A percentile compares a stretch with the other conserved stretches of the same genome.
phyloP scores from a whole-genome alignment of 1,140 invertebrate genomes.

The Aphis craccivora region DNA sequence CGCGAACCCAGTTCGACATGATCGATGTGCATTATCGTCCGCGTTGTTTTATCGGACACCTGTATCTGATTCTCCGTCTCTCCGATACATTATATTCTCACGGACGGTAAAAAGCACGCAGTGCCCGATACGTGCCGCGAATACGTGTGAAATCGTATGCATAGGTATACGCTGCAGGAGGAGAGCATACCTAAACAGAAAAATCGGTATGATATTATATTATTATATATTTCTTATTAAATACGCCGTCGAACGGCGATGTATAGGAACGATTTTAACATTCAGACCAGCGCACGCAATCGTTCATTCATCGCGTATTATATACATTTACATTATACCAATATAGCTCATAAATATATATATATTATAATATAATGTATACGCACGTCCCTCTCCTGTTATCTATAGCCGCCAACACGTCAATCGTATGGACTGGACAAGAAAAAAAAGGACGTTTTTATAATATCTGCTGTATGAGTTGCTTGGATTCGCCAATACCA shows the following conservation, averaged over 20 bases:
- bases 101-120: slow-evolving; percentile 11
- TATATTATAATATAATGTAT: background rate
- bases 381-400: background rate
- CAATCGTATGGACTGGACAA: background rate
- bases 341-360: background rate
- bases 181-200: slow-evolving; percentile 3
- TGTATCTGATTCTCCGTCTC: background rate
- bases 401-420: background rate
- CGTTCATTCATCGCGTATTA: background rate
- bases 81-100: slow-evolving; percentile 38
- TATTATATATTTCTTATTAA: background rate
- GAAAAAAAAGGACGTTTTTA: background rate
- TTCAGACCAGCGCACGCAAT: background rate
- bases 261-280: background rate
- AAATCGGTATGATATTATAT: background rate
- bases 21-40: background rate
- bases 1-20: background rate
- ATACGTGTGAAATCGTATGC: background rate
- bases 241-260: background rate
- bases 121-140: background rate
- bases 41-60: slow-evolving; percentile 33
- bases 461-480: too few relatives aligned
- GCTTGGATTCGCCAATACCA: background rate
- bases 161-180: background rate
- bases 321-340: background rate